These are phyloP conservation scores for Silurus aristotelis DNA, from an alignment of 2,797 vertebrate genomes.

Conservation along the genomic window DNA sequence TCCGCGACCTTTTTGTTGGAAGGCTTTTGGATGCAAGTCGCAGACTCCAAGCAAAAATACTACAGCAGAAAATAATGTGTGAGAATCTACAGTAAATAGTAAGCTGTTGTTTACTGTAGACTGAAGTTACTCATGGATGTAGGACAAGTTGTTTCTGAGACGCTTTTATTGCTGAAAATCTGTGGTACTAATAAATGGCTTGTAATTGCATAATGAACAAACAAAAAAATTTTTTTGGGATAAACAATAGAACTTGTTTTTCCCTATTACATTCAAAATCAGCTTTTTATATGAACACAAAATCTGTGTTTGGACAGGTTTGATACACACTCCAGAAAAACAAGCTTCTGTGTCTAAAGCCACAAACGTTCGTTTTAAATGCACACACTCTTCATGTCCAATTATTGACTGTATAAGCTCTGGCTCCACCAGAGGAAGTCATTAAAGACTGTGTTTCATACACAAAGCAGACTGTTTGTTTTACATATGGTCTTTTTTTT, in stretches of 20 bases:
- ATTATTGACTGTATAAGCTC: conserved; percentile 31
- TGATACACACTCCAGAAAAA: not conserved
- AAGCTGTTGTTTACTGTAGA: not conserved
- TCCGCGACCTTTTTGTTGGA: not conserved
- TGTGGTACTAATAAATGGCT: not conserved
- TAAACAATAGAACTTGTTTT: not conserved
- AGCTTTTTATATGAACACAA: not conserved
- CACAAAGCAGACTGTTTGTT: conserved; percentile 48
- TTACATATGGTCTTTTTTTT: conserved; percentile 48
- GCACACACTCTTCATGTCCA: conserved; percentile 35
- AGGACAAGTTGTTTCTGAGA: not conserved
- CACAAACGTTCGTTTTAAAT: conserved; percentile 24
- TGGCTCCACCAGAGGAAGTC: conserved; percentile 42
- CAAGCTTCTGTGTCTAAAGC: conserved; percentile 11
- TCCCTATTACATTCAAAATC: not conserved
- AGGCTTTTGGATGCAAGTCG: not conserved
- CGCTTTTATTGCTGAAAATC: not conserved
- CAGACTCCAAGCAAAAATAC: not conserved
- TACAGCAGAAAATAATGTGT: not conserved
- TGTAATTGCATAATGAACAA: not conserved
- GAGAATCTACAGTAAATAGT: not conserved
- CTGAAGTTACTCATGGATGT: not conserved
- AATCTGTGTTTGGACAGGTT: not conserved
- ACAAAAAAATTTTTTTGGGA: not conserved
- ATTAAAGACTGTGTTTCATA: conserved; percentile 50